phyloP scores from a whole-genome alignment of 2,113 vertebrate genomes.

The Brienomyrus brachyistius region DNA sequence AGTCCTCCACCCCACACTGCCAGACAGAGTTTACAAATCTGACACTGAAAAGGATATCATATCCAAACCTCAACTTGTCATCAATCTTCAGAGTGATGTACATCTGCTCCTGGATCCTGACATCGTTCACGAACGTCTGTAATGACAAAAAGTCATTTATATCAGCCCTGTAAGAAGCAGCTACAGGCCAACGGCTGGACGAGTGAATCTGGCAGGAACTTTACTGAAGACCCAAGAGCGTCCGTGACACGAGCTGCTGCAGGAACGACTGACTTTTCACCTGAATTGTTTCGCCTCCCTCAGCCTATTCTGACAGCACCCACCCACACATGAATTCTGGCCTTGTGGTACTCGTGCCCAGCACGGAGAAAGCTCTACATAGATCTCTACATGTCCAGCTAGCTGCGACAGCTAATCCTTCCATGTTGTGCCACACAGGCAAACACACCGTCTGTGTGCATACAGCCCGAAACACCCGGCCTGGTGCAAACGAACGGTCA shows the following conservation, averaged over 20 bases:
- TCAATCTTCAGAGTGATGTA: conserved; percentile 94
- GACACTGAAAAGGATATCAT: conserved; percentile 87
- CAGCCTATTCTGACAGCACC: neutral
- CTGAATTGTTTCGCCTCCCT: neutral
- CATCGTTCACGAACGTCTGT: conserved; percentile 95
- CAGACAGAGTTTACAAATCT: neutral
- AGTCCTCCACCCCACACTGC: neutral
- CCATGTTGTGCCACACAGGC: neutral
- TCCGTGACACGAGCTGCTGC: neutral
- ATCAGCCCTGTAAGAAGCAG: neutral
- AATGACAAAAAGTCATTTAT: conserved; percentile 22
- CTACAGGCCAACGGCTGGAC: neutral
- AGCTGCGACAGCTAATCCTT: neutral
- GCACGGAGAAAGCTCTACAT: neutral
- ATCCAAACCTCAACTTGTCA: conserved; percentile 96
- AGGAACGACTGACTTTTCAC: neutral
- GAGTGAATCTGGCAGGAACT: neutral
- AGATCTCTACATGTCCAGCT: neutral
- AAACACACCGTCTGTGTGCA: neutral
- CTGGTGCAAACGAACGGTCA: neutral
- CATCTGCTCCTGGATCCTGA: conserved; percentile 94
- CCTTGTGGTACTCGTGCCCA: neutral
- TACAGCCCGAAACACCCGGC: neutral
- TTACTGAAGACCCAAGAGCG: neutral
- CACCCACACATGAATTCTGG: neutral